phyloP scores from a whole-genome alignment of 2,888 invertebrate species.

The Ectemnius cavifrons region DNA sequence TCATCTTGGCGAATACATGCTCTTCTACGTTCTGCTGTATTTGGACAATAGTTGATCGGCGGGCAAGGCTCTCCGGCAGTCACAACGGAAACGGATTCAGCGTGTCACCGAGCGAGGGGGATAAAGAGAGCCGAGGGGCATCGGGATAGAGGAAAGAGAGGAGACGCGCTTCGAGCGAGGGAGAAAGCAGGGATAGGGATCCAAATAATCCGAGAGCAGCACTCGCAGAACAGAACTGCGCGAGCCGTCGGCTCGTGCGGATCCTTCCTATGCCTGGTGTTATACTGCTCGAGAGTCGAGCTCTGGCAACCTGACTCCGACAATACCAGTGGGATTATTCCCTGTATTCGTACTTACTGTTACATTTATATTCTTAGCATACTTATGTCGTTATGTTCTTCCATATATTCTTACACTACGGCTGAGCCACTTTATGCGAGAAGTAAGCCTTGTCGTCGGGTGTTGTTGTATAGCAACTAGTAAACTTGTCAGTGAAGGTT shows the following conservation, averaged over 20 bases:
- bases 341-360: too few species aligned
- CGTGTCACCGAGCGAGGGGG: conserved; percentile 69
- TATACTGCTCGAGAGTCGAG: neutral
- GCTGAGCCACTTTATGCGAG: neutral
- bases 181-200: conserved; percentile 71
- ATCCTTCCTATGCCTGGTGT: conserved; percentile 38
- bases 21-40: neutral
- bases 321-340: too few species aligned
- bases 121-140: conserved; percentile 65
- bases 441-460: neutral
- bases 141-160: conserved; percentile 56
- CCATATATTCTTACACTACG: too few species aligned
- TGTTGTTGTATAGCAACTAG: too few species aligned
- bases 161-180: conserved; percentile 63
- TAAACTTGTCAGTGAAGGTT: too few species aligned
- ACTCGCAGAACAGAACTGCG: conserved; percentile 71
- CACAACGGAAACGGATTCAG: conserved; percentile 76
- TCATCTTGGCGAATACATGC: neutral
- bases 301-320: too few species aligned
- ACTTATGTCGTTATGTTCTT: too few species aligned
- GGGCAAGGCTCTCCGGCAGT: conserved; percentile 68
- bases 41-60: conserved; percentile 70
- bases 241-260: conserved; percentile 76
- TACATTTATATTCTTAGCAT: too few species aligned
- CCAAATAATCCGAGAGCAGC: conserved; percentile 72